Base-by-base conservation (phyloP, 2,113 vertebrate genomes). In the Cochlearius cochlearius region DNA sequence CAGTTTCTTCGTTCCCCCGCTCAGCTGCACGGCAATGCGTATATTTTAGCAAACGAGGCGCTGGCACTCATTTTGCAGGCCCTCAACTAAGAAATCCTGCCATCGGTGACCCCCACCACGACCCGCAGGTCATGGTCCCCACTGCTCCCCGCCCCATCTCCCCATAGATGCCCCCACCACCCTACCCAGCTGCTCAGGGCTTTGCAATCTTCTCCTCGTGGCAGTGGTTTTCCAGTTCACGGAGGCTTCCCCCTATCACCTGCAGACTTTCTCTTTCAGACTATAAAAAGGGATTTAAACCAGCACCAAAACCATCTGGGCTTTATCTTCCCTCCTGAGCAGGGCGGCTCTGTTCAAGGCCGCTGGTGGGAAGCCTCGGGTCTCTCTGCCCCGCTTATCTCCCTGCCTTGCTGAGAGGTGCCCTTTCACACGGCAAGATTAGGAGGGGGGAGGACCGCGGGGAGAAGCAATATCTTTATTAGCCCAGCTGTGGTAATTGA, bases 181-280 rank as follows among this genome's bases (percentile, higher is more conserved):
- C 62, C 39, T 34, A 20, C 67, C 25, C 1, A 11, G 58, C 67
- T 50, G 13, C 76, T 86, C 1, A 0, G 60, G 41, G 38, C 39
- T 73, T 68, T 12, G 45, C 34, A 45, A 14, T 27, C 62, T 88
- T 64, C 71, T 76, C 17, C 94, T 78, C 0, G 0, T 11, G 56
- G 76, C 80, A 47, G n/a, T 13, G 13, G 50, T 38, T 94, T 91
- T 80, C 41, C 41, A 18, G 23, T 25, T 91, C 86, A 36, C 6
- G 0, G 1, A 83, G 50, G 27, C 3, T 25, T 95, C 89, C 77
- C 66, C 58, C 50, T 60, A 4, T 87, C 84, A 82, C 93, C 72
- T 86, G 53, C 45, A n/a, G 50, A 12, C 81, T 94, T 96, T 96
- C 93, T 63, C 86, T 89, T 95, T 58, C 84, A 23, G 71, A 7